Conservation (phyloP, 2,888 invertebrate species). For the Papilio demoleus region DNA sequence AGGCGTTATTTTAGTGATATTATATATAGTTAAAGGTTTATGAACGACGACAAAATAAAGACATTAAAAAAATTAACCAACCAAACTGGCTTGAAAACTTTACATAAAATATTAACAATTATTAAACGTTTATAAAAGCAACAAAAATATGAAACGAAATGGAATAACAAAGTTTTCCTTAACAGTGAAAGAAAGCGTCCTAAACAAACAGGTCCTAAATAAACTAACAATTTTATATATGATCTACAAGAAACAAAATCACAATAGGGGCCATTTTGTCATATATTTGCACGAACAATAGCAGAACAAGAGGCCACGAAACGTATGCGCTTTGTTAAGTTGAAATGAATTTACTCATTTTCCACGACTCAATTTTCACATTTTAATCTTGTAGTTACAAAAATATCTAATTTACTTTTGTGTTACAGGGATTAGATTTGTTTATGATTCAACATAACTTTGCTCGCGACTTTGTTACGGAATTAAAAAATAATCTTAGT, state of each 20-base stretch:
- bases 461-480: too few species aligned
- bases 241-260: constrained; percentile 39
- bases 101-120: constrained; percentile 19
- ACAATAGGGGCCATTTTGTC: constrained; percentile 37
- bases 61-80: constrained; percentile 9
- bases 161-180: constrained; percentile 28
- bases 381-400: constrained; percentile 8
- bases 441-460: not conserved
- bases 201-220: constrained; percentile 37
- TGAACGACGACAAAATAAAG: too few species aligned
- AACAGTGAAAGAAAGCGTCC: constrained; percentile 34
- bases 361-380: not conserved
- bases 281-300: constrained; percentile 35
- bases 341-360: constrained; percentile 21
- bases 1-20: too few species aligned
- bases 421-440: not conserved
- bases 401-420: constrained; percentile 10
- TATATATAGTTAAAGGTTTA: too few species aligned
- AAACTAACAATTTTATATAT: constrained; percentile 33
- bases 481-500: too few species aligned
- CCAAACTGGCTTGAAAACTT: not conserved
- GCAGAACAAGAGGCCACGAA: too few species aligned
- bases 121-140: constrained; percentile 18
- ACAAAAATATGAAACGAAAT: constrained; percentile 25
- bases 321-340: constrained; percentile 15